Evolutionary conservation across 2,888 invertebrate species (phyloP), one percentile per base, ranked within the genome.

Genomic region (Asteroscopus sphinx): DNA sequence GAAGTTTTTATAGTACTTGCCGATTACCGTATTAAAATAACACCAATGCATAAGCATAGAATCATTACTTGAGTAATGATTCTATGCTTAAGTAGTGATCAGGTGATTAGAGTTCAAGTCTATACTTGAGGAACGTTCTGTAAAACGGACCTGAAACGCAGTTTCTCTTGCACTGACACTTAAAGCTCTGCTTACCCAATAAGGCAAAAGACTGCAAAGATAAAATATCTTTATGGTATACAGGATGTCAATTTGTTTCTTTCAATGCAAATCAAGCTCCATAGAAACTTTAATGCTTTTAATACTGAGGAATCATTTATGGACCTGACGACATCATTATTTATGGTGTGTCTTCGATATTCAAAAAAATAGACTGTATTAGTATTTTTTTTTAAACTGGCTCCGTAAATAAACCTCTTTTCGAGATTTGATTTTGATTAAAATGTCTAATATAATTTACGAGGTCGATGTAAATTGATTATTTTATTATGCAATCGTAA

Each of bases 211-310:
- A 45, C 66, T 44, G 49, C 44, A 35, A 39, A 56, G 48, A 69
- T 49, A 55, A 47, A 61, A 35, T 65, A 49, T 57, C 48, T 54
- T 21, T 53, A 53, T 35, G 39, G 54, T 48, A 30, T 16, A 51
- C 53, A 46, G 16, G 16, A 49, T 59, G 66, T 57, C 61, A 70
- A 73, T 70, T 74, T 55, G 62, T 70, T 73, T 37, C 60, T 57
- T 70, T 73, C 63, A 61, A 67, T 56, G 54, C 67, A 71, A 73
- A 73, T 73, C 72, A 75, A 51, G 58, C 15, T 61, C 44, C 46
- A 71, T 71, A 66, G 40, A 61, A 51, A 39, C 15, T 44, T 32
- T 45, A 61, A 66, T 61, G 57, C 51, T 42, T 52, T 45, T 58
- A 56, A 47, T 51, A 45, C 33, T 42, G 39, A 32, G 30, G 33